Evolutionary conservation across 53 echinoderm and acorn worm species (phyloP).

Genomic region (Glandiceps talaboti): DNA sequence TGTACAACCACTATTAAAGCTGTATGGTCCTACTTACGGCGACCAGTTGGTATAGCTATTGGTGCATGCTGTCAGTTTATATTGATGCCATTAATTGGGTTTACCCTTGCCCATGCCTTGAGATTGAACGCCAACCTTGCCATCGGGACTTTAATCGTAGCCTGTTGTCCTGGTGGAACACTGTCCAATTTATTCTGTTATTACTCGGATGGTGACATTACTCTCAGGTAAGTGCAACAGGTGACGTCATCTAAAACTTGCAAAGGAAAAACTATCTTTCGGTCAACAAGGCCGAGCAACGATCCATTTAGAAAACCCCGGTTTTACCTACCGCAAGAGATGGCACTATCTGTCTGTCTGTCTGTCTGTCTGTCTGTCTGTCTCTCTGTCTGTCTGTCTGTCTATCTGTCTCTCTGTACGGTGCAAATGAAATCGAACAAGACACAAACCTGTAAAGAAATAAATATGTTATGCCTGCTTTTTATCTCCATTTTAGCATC

Average conservation of each 20-base stretch:
- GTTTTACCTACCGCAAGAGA: no score
- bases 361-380: no score
- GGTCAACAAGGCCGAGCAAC: no score
- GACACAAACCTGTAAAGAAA: no score
- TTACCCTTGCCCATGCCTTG: slow-evolving; percentile 36
- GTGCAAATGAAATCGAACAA: no score
- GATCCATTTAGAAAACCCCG: no score
- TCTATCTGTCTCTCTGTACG: no score
- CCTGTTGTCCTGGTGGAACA: slow-evolving; percentile 62
- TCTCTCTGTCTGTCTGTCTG: no score
- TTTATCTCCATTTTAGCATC: slow-evolving; percentile 29
- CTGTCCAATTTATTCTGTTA: slow-evolving; percentile 48
- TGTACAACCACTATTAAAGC: neutral
- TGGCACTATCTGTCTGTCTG: no score
- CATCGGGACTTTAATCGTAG: slow-evolving; percentile 32
- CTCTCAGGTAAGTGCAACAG: slow-evolving; percentile 60
- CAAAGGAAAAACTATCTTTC: no score
- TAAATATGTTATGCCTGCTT: no score
- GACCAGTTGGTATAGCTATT: slow-evolving; percentile 17
- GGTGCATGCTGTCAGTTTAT: slow-evolving; percentile 25
- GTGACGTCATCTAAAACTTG: no score
- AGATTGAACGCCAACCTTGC: slow-evolving; percentile 21
- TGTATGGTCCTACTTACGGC: neutral
- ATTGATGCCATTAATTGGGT: slow-evolving; percentile 23
- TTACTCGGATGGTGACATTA: slow-evolving; percentile 50